Evolutionary conservation across 1,140 invertebrate species (phyloP), one percentile per base, ranked within the genome.

Genomic region (Drosophila parvula): DNA sequence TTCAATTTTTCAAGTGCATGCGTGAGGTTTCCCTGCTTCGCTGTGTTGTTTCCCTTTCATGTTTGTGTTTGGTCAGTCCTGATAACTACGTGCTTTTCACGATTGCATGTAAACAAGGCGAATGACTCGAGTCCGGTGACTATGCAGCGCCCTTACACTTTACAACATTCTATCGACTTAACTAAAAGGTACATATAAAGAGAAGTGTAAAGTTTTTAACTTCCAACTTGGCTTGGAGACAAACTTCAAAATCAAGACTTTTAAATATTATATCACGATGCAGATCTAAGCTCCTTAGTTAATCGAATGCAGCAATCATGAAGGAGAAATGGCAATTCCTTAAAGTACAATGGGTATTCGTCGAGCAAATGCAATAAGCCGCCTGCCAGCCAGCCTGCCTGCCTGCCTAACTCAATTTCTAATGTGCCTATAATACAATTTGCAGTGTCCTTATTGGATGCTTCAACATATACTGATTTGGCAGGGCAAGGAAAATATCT

Each of bases 1-100:
- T 44, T 41, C 36, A 22, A 57, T 55, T 76, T 69, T 76, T 74
- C 62, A 77, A 77, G 71, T 77, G 62, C 61, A 74, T 50, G 48
- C 47, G 56, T 63, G 44, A 61, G 65, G 65, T 62, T 61, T 40
- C 62, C 56, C 65, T 6, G 28, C 5, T 56, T 55, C 47, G 41
- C 14, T 16, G 11, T 27, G 11, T 10, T 27, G 63, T 74, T 32
- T 43, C 41, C 41, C 36, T 74, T 55, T 45, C 22, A 27, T 70
- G 68, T 60, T 71, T 57, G 36, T 57, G 22, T 57, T 57, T n/a
- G 55, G 55, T 55, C 51, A 55, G 51, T 55, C 36, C 51, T 27
- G 51, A 55, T 57, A 57, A 57, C 40, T 34, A 51, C 53, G 28
- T 65, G 55, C 43, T 60, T 34, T 61, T 12, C 22, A 38, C 34